Percentiles rank a stretch among this genome's conserved stretches.
phyloP scores from a whole-genome alignment of 2,113 vertebrate genomes.

The Azemiops feae region DNA sequence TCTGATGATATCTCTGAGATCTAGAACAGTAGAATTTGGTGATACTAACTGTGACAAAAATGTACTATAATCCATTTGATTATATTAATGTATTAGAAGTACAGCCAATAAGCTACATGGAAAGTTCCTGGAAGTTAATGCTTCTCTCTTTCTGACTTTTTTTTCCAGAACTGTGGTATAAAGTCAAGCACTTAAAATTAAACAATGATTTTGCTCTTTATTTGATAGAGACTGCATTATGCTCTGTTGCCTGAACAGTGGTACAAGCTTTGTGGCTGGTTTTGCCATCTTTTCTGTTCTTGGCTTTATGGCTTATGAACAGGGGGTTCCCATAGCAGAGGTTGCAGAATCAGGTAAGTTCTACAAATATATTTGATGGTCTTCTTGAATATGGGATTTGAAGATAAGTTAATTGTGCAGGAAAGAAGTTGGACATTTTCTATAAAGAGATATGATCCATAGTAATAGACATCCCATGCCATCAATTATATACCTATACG shows the following conservation, averaged over 20 bases:
- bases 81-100: not conserved
- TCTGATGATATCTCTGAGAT: not conserved
- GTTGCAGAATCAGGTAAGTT: conserved; percentile 95
- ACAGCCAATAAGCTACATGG: too few relatives aligned
- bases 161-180: not conserved
- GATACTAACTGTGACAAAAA: not conserved
- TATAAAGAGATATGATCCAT: not conserved
- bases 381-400: not conserved
- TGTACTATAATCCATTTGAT: not conserved
- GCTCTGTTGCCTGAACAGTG: conserved; percentile 97
- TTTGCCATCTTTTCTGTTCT: conserved; percentile 99
- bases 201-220: conserved; percentile 46
- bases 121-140: not conserved
- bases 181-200: conserved; percentile 42
- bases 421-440: not conserved
- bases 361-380: not conserved
- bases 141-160: not conserved
- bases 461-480: not conserved
- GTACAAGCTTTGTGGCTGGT: conserved; percentile 96
- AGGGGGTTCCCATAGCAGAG: conserved; percentile 93
- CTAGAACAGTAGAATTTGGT: not conserved
- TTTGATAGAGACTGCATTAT: conserved; percentile 90
- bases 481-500: not conserved
- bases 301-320: conserved; percentile 97
- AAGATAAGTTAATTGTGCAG: not conserved